Percentiles rank a stretch among this genome's conserved stretches.
phyloP scores from a whole-genome alignment of 2,113 vertebrate genomes.

The Notarius quadriscutis region DNA sequence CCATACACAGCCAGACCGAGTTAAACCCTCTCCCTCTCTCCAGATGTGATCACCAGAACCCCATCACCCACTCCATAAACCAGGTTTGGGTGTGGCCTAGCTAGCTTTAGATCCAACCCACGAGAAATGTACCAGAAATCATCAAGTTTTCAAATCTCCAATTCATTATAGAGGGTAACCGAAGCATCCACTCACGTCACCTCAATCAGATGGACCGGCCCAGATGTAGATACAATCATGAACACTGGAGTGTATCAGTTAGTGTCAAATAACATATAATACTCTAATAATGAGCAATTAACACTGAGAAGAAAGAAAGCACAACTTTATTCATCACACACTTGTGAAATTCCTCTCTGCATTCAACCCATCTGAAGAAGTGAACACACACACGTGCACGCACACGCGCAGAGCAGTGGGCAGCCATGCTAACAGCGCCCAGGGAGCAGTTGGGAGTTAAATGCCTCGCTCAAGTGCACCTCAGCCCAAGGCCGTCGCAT shows the following conservation, averaged over 20 bases:
- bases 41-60: not conserved
- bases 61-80: not conserved
- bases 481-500: no score
- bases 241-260: not conserved
- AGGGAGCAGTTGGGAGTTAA: no score
- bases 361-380: no score
- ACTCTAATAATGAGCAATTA: not conserved
- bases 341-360: no score
- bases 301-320: not conserved
- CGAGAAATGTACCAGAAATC: not conserved
- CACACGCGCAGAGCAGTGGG: no score
- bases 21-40: constrained; percentile 7
- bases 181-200: not conserved
- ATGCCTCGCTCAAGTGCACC: no score
- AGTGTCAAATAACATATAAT: not conserved
- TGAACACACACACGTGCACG: no score
- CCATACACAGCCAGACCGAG: not conserved
- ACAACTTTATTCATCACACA: no score
- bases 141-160: not conserved
- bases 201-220: not conserved
- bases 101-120: not conserved
- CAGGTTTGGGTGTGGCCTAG: constrained; percentile 36
- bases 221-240: not conserved
- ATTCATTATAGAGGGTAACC: not conserved
- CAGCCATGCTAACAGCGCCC: no score